Evolutionary conservation across 2,113 vertebrate genomes (phyloP).

Genomic region (Tupaia tana): DNA sequence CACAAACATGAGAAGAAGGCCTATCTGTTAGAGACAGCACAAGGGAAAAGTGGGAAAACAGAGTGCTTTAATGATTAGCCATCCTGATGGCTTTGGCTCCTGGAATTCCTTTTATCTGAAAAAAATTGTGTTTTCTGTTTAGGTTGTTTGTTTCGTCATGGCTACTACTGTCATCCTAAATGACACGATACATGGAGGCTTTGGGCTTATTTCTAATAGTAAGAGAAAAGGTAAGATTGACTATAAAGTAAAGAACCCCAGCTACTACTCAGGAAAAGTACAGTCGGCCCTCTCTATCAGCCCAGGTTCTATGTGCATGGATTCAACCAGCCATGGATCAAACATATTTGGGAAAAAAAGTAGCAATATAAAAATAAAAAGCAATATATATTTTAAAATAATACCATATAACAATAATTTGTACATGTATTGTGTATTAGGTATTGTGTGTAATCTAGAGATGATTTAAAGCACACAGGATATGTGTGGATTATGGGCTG

Average conservation of each 20-base stretch:
- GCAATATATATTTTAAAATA: no score
- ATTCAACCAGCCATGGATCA: no score
- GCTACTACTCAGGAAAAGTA: not conserved
- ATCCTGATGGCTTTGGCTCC: not conserved
- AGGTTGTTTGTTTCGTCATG: not conserved
- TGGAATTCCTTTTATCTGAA: not conserved
- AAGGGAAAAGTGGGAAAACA: not conserved
- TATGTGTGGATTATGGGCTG: no score
- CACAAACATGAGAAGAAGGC: not conserved
- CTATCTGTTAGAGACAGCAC: not conserved
- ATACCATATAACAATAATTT: no score
- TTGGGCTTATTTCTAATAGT: not conserved
- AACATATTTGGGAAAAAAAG: no score
- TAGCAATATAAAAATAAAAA: no score
- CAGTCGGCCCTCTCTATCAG: no score
- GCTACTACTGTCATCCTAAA: not conserved
- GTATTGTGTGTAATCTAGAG: no score
- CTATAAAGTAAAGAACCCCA: not conserved
- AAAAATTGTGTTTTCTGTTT: not conserved
- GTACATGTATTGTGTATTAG: no score
- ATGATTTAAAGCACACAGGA: no score
- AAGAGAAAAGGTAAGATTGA: not conserved
- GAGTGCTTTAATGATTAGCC: not conserved
- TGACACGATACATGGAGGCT: not conserved
- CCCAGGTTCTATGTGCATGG: no score